Evolutionary conservation across 2,797 vertebrate species (phyloP), one percentile per base, ranked within the genome.

Genomic region (Echiichthys vipera): DNA sequence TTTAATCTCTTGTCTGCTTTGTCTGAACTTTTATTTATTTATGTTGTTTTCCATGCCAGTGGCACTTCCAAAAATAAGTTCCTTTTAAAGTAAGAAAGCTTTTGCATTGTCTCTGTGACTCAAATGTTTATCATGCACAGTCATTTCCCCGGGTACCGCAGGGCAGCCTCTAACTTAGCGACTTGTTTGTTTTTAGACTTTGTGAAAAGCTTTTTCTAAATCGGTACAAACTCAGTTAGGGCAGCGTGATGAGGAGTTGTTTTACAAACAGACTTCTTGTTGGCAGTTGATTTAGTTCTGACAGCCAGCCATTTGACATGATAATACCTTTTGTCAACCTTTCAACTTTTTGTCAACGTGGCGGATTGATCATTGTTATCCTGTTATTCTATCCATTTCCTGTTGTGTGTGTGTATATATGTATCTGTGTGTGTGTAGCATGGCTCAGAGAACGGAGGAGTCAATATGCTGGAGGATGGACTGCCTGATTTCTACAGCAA

Each of bases 401-500:
- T 65, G 58, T 69, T 64, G 40, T 77, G 57, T 74, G 53, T 77
- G 45, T 67, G 39, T 25, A 49, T 58, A 30, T 49, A 30, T 40
- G 27, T 59, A 42, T 61, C 30, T 53, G 58, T 49, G 42, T 32
- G 67, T 29, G 49, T 47, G 51, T 74, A 96, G 93, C 92, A 94
- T 57, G 89, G 89, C 76, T 93, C 94, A 1, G 96, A 96, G 85
- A 97, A 97, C 0, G 96, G 96, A 57, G 94, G 89, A 63, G 95
- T 95, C 65, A 94, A 86, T 63, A 91, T 95, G 34, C 83, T 97
- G 64, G 97, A 97, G 46, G 96, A 98, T 29, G 97, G 97, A 64
- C 90, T 98, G 8, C 96, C 96, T 46, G 96, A 98, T 77, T 98
- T 97, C 90, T 98, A 97, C 92, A 96, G 93, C 92, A 96, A 96